These are phyloP conservation scores for Mythimna pallens DNA, from an alignment of 2,888 invertebrate genomes.

Conservation along the genomic window DNA sequence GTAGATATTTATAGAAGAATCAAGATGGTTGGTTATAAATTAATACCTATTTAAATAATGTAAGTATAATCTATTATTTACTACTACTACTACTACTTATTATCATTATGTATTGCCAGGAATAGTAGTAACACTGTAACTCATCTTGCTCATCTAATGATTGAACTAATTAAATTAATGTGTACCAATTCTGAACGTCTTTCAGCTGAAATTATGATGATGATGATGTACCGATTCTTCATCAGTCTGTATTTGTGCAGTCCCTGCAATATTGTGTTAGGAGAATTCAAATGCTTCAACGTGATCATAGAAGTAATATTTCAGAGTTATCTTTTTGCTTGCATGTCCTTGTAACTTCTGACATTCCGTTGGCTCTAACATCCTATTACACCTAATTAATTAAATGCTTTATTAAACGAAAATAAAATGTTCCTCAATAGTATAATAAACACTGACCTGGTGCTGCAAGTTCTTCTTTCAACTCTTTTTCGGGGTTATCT, in stretches of 20 bases:
- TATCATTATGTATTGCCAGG: no score
- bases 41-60: no score
- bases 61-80: no score
- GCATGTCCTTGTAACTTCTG: not conserved
- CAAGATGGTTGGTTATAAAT: no score
- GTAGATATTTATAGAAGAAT: no score
- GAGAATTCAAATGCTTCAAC: not conserved
- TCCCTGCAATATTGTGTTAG: not conserved
- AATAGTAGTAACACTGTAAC: no score
- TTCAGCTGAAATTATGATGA: no score
- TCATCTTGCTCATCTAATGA: not conserved
- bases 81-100: no score
- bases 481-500: slow-evolving; percentile 87
- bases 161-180: slow-evolving; percentile 1
- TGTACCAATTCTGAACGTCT: no score
- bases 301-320: not conserved
- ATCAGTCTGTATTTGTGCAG: not conserved
- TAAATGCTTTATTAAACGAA: not conserved
- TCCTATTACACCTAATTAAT: no score
- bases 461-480: slow-evolving; percentile 71
- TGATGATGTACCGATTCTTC: not conserved
- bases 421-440: not conserved
- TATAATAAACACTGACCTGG: slow-evolving; percentile 68
- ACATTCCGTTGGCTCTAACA: not conserved
- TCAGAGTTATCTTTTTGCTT: not conserved